These are phyloP conservation scores for Timema podura DNA, from an alignment of 2,888 invertebrate genomes.

Conservation along the genomic window DNA sequence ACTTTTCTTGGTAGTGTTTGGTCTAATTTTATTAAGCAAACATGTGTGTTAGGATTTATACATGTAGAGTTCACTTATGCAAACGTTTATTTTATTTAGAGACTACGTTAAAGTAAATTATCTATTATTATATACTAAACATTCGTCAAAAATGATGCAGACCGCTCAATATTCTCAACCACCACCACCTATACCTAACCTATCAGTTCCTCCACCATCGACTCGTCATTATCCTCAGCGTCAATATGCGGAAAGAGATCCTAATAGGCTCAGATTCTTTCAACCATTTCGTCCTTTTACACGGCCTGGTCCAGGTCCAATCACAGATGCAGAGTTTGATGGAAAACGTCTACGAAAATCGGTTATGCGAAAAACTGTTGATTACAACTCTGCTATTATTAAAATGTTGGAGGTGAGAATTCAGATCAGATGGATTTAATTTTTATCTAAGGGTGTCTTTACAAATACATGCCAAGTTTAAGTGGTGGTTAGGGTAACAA, in stretches of 20 bases:
- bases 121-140: too few species aligned
- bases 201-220: slow-evolving; percentile 44
- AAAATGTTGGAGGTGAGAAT: slow-evolving; percentile 77
- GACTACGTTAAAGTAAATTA: too few species aligned
- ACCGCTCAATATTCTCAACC: slow-evolving; percentile 32
- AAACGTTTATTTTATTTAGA: too few species aligned
- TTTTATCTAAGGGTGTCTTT: too few species aligned
- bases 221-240: slow-evolving; percentile 41
- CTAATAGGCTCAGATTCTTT: slow-evolving; percentile 43
- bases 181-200: slow-evolving; percentile 40
- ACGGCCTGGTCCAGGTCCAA: slow-evolving; percentile 40
- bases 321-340: slow-evolving; percentile 68
- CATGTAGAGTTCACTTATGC: too few species aligned
- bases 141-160: slow-evolving; percentile 25
- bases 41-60: too few species aligned
- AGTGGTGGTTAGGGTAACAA: too few species aligned
- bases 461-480: too few species aligned
- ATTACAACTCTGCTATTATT: slow-evolving; percentile 94
- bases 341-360: slow-evolving; percentile 94
- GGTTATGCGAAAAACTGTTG: slow-evolving; percentile 95
- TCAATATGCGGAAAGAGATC: slow-evolving; percentile 41
- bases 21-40: too few species aligned
- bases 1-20: too few species aligned
- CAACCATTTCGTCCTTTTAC: slow-evolving; percentile 50
- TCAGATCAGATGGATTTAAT: too few species aligned